phyloP scores from a whole-genome alignment of 2,113 vertebrate genomes.

The Pygathrix nemaeus region DNA sequence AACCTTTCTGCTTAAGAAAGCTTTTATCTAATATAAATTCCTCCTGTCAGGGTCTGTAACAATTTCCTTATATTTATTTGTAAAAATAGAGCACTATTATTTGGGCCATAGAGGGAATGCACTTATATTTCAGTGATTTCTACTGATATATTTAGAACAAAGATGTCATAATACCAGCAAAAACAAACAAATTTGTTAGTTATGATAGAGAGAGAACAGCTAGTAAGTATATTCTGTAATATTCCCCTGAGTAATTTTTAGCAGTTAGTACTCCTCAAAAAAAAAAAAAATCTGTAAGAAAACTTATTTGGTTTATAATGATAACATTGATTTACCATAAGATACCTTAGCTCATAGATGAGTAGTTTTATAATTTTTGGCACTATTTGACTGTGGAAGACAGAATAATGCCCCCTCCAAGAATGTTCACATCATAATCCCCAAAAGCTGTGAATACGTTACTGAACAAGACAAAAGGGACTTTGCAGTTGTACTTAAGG shows the following conservation, averaged over 20 bases:
- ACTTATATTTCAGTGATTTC: constrained; percentile 22
- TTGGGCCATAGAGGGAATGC: not conserved
- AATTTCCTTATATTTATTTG: not conserved
- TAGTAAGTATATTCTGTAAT: constrained; percentile 14
- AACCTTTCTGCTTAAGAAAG: constrained; percentile 34
- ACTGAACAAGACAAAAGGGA: not conserved
- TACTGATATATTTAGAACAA: not conserved
- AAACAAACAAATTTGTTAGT: constrained; percentile 4
- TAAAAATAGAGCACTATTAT: not conserved
- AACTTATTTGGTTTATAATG: not conserved
- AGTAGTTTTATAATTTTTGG: not conserved
- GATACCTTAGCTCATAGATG: not conserved
- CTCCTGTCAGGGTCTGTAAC: not conserved
- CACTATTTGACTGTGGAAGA: not conserved
- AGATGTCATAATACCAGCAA: not conserved
- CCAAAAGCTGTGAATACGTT: not conserved
- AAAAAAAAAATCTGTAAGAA: constrained; percentile 34
- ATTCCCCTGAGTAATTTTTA: not conserved
- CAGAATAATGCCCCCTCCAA: not conserved
- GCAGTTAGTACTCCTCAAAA: not conserved
- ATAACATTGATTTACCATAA: not conserved
- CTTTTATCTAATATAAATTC: not conserved
- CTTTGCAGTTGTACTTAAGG: not conserved
- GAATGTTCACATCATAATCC: not conserved
- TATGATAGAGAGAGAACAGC: not conserved